Conservation (phyloP, 2,113 vertebrate species). For the Lucifuga dentata region DNA sequence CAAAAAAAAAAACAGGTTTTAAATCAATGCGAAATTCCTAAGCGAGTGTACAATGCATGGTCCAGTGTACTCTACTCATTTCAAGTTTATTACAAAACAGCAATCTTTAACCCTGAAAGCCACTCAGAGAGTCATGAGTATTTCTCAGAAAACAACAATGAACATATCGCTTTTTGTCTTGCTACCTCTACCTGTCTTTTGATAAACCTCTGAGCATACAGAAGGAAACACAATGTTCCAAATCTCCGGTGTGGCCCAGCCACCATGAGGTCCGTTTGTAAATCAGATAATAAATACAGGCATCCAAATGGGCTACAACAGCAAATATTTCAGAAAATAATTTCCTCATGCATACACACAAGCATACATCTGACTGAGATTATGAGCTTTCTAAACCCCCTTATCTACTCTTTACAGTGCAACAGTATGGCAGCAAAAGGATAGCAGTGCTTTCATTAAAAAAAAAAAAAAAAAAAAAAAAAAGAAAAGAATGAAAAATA, state of each 20-base stretch:
- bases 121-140: slow-evolving; percentile 59
- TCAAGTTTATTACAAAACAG: slow-evolving; percentile 81
- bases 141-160: slow-evolving; percentile 61
- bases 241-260: slow-evolving; percentile 81
- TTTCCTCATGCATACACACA: slow-evolving; percentile 74
- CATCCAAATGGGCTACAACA: slow-evolving; percentile 73
- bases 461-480: slow-evolving; percentile 36
- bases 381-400: slow-evolving; percentile 68
- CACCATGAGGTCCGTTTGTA: slow-evolving; percentile 77
- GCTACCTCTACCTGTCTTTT: slow-evolving; percentile 65
- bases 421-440: slow-evolving; percentile 81
- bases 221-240: slow-evolving; percentile 65
- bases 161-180: slow-evolving; percentile 41
- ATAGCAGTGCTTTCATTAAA: slow-evolving; percentile 82
- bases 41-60: slow-evolving; percentile 73
- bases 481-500: slow-evolving; percentile 71
- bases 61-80: slow-evolving; percentile 82
- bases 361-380: slow-evolving; percentile 70
- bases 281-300: slow-evolving; percentile 84
- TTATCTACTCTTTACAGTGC: slow-evolving; percentile 77
- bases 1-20: slow-evolving; percentile 56
- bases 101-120: slow-evolving; percentile 71
- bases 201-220: slow-evolving; percentile 73
- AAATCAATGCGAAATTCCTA: slow-evolving; percentile 71
- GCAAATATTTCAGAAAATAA: slow-evolving; percentile 64